Base-by-base conservation (phyloP, 2,888 invertebrate species). In the Lepetodrilus schrolli region DNA sequence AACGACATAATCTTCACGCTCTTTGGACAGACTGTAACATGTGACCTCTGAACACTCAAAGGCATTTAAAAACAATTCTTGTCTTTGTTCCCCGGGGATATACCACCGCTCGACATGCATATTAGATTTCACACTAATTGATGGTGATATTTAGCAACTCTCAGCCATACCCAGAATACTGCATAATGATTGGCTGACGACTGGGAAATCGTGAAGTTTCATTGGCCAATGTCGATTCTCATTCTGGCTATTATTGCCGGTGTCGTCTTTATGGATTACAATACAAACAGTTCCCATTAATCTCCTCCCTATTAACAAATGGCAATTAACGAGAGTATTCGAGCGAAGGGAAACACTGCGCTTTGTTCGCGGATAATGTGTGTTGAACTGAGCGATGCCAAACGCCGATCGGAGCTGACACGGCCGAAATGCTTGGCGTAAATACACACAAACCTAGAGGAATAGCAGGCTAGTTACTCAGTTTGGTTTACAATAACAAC, bases 111-210 rank as follows among this genome's bases (percentile, higher is more conserved):
- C 58, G 58, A 30, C 58, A 58, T n/a, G 34, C 58, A 58, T 58
- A 58, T 58, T 58, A 58, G 17, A 58, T 58, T 58, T 58, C 58
- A 58, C 58, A 58, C 26, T 58, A 58, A 58, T 58, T 58, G 58
- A 58, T 58, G 58, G 26, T 58, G 58, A 58, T 58, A 23, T 26
- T 34, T n/a, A 34, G 30, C 26, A 58, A 58, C 30, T 30, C 58
- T 17, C 58, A 58, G 30, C 20, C 48, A n/a, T n/a, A 4, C 58
- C 58, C 58, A 58, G 17, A 30, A 58, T 58, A 58, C 58, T 17
- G 17, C 17, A 30, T 17, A 17, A 17, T 58, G 34, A 58, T 58
- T 58, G 58, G 58, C 34, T 58, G 30, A 58, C 17, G 26, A 17
- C 17, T 58, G 26, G 10, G 30, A 58, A 58, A 58, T 34, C 26